Base-by-base conservation (phyloP, 2,113 vertebrate genomes). In the Caranx melampygus region DNA sequence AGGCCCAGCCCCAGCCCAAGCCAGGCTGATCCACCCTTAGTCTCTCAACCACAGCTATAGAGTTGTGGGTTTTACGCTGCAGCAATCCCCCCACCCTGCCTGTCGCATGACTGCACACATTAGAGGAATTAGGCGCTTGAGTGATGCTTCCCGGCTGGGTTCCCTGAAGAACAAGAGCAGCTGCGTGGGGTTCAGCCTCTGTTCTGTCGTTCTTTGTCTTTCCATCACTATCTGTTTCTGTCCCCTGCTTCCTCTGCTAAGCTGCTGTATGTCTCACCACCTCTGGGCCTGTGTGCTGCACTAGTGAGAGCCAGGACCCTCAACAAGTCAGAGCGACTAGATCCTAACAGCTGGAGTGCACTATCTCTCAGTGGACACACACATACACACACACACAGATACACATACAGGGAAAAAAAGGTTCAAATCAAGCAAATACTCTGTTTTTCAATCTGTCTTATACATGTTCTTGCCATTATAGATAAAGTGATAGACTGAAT, bases 81-180 rank as follows among this genome's bases (percentile, higher is more conserved):
- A 95, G 92, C 68, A 95, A 90, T 92, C 59, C 44, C 54, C 68
- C 67, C 75, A 75, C 83, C 80, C 81, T 75, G 94, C 74, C 8
- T 55, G 54, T 92, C 83, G 93, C 96, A 96, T 96, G 97, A 95
- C 93, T 96, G 95, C 90, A 89, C 95, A 94, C 92, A 94, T 96
- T 96, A 98, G 95, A 95, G 96, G 94, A 95, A 96, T 97, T 97
- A 97, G 94, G 93, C 95, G 94, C 93, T 94, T 94, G 95, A 97
- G 94, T 91, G 93, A 91, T 93, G 90, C 94, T 95, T 94, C 93
- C 93, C 91, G 93, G 95, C 95, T 95, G 94, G 94, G 95, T 98
- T 98, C 97, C 96, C 96, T 95, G 94, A 97, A 97, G 97, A 98
- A 97, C 95, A 94, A 93, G 94, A 95, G 96, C 97, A 99, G 96